These are phyloP conservation scores for Dunckerocampus dactyliophorus DNA, from an alignment of 2,113 vertebrate species.

Conservation along the genomic window DNA sequence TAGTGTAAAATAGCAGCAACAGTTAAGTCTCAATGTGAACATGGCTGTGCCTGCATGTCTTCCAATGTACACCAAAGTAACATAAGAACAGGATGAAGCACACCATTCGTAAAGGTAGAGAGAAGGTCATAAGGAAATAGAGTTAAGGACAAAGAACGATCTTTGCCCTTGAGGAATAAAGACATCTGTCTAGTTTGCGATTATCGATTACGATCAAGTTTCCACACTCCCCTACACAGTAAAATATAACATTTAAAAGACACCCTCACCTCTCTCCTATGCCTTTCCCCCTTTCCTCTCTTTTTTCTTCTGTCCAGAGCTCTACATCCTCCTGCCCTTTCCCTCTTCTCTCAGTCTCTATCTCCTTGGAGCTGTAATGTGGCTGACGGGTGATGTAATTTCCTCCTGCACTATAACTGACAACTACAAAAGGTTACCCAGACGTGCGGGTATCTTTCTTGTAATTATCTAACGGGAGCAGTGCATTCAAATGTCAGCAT, in stretches of 20 bases:
- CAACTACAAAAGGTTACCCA: conserved; percentile 47
- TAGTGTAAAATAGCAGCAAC: too few species aligned
- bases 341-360: conserved; percentile 24
- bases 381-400: conserved; percentile 35
- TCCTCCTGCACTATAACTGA: conserved; percentile 42
- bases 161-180: conserved; percentile 28
- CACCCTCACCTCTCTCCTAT: conserved; percentile 32
- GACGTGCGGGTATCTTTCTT: conserved; percentile 22
- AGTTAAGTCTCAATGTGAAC: too few species aligned
- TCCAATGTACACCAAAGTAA: neutral
- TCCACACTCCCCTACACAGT: conserved; percentile 56
- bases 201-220: conserved; percentile 69
- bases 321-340: conserved; percentile 17
- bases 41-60: too few species aligned
- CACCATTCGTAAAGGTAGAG: conserved; percentile 1
- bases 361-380: conserved; percentile 1
- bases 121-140: neutral
- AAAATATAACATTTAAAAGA: conserved; percentile 29
- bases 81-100: neutral
- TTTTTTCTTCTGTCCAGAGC: neutral
- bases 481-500: conserved; percentile 40
- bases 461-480: conserved; percentile 39
- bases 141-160: neutral
- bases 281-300: neutral
- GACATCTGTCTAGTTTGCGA: conserved; percentile 48